Evolutionary conservation across 2,113 vertebrate genomes (phyloP).

Genomic region (Melanerpes formicivorus): DNA sequence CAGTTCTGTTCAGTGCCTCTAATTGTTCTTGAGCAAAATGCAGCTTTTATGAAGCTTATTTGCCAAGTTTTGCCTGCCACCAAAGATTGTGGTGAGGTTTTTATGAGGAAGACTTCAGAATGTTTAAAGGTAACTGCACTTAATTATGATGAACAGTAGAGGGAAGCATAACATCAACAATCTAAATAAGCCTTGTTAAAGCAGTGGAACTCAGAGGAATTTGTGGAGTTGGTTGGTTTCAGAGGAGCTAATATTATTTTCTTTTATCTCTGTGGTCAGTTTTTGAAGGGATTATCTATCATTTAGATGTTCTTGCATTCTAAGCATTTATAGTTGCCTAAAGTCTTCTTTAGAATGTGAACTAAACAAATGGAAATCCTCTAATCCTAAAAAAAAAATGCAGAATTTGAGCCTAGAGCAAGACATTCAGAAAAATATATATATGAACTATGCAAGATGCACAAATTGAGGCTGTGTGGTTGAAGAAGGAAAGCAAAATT

Average conservation of each 20-base stretch:
- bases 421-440: neutral
- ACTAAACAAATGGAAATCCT: neutral
- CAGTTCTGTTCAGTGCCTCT: neutral
- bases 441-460: neutral
- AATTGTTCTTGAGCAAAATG: neutral
- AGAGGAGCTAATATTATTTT: neutral
- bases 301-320: neutral
- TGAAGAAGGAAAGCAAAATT: neutral
- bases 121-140: neutral
- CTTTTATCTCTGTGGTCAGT: neutral
- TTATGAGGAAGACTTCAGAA: neutral
- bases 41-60: neutral
- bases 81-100: neutral
- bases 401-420: neutral
- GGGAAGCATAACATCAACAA: neutral
- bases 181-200: neutral
- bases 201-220: rapidly evolving
- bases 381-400: neutral
- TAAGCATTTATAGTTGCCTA: neutral
- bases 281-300: neutral
- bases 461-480: neutral
- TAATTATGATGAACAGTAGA: neutral
- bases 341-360: neutral
- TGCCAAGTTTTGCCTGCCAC: neutral
- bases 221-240: neutral